Evolutionary conservation across 2,888 invertebrate species (phyloP), one percentile per base, ranked within the genome.

Genomic region (Hemaris fuciformis): DNA sequence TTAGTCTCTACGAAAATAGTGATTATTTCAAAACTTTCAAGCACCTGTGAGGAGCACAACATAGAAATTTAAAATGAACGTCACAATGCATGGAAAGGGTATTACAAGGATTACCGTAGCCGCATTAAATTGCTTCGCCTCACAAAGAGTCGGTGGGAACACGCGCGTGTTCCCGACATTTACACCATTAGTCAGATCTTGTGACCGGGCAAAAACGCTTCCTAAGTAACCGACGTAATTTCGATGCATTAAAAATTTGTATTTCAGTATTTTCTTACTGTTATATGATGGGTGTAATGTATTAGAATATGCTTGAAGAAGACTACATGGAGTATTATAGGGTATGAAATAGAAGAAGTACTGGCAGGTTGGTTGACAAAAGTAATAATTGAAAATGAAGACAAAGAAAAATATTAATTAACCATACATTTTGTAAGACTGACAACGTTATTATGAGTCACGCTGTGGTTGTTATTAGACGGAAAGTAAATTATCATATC

Each of bases 131-230:
- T 74, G 73, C 72, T 73, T 66, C 62, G 61, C 48, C 62, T 67
- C 66, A 71, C 66, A 70, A 74, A 69, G 75, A 69, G 70, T 63
- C 76, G 78, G 77, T 88, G 90, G 81, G 89, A 89, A 84, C 64
- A 66, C 64, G 62, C 77, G 79, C 65, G 80, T 89, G 89, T 65
- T 60, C 56, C 61, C 71, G 88, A 88, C 88, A 82, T 72, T 69
- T 61, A 57, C 62, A 72, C 83, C 85, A 90, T 90, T 90, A 88
- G 85, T 89, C 89, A 90, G 88, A 88, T 87, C 81, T 83, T 81
- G 77, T 80, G 79, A 81, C 80, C 74, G 74, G 76, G 80, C 84
- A 85, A 88, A 84, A 86, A 87, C 82, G 64, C 68, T 60, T 56
- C 62, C 23, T 53, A 43, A 23, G 57, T 42, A 62, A 60, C 43